phyloP scores from a whole-genome alignment of 2,888 invertebrate genomes.

The Mimas tiliae region DNA sequence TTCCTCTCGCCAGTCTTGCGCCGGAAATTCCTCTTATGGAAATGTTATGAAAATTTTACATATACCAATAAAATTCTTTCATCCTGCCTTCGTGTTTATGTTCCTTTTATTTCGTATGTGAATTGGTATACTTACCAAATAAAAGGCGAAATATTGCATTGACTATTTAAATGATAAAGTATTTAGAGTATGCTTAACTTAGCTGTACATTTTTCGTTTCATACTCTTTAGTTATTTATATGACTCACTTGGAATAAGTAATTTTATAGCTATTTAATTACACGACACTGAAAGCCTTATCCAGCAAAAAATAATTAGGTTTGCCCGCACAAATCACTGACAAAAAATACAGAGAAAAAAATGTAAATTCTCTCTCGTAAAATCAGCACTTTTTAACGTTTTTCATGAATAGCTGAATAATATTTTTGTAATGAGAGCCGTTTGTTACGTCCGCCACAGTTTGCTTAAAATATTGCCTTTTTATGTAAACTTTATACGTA shows the following conservation, averaged over 20 bases:
- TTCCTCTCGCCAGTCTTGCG: conserved; percentile 1
- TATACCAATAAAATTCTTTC: conserved; percentile 8
- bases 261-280: background rate
- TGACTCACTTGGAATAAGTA: background rate
- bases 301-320: conserved; percentile 16
- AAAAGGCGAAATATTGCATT: background rate
- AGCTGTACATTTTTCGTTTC: too few species aligned
- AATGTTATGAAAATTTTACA: conserved; percentile 19
- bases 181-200: background rate
- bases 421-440: conserved; percentile 48
- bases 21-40: conserved; percentile 8
- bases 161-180: background rate
- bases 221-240: too few species aligned
- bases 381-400: conserved; percentile 38
- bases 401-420: conserved; percentile 47
- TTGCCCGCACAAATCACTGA: conserved; percentile 18
- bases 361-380: conserved; percentile 42
- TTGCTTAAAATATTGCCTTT: conserved; percentile 24
- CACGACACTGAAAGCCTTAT: background rate
- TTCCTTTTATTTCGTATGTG: conserved; percentile 9
- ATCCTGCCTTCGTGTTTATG: conserved; percentile 15
- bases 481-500: conserved; percentile 24
- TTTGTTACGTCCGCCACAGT: conserved; percentile 34
- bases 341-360: conserved; percentile 27
- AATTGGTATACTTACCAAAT: conserved; percentile 6